Evolutionary conservation across 2,113 vertebrate genomes (phyloP), one percentile per base, ranked within the genome.

Genomic region (Thinocorus orbignyianus): DNA sequence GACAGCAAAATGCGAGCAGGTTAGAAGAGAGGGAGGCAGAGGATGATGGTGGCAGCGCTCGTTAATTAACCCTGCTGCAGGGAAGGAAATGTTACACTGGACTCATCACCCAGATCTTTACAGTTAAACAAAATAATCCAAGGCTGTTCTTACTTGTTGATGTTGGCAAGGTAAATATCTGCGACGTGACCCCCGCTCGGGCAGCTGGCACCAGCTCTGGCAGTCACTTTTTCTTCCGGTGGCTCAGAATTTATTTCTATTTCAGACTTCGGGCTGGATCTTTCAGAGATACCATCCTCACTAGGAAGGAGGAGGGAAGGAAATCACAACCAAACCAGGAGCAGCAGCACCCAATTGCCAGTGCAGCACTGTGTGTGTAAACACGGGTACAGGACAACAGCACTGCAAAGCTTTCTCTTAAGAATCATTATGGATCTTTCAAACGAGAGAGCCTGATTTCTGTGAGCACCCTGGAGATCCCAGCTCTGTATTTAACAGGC

Each of bases 121-220:
- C 69, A 74, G 60, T 51, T 16, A 49, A 60, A 25, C 49, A 31
- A 31, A 86, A 71, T 6, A 81, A 30, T 0, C 23, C 84, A 82
- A 88, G 86, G 86, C 92, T 94, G 94, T 78, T 97, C 98, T 96
- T 98, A 99, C 99, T 99, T 99, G 99, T 99, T 99, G 88, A 99
- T 99, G 98, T 99, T 99, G 88, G 99, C 99, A 94, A 99, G 98
- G 97, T 99, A 99, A 97, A 99, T 99, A 68, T 99, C 99, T 17
- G 99, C 99, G 88, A 99, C 99, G 83, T 99, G 99, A 70, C 99
- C 98, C 92, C 99, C 99, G 20, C 98, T 99, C 7, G 99, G 99
- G 83, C 99, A 99, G 90, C 98, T 98, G 93, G 99, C 98, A 48
- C 98, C 99, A 83, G 98, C 98, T 98, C 99, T 97, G 39, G 99